phyloP scores from a whole-genome alignment of 2,113 vertebrate genomes.

The Cottus gobio region DNA sequence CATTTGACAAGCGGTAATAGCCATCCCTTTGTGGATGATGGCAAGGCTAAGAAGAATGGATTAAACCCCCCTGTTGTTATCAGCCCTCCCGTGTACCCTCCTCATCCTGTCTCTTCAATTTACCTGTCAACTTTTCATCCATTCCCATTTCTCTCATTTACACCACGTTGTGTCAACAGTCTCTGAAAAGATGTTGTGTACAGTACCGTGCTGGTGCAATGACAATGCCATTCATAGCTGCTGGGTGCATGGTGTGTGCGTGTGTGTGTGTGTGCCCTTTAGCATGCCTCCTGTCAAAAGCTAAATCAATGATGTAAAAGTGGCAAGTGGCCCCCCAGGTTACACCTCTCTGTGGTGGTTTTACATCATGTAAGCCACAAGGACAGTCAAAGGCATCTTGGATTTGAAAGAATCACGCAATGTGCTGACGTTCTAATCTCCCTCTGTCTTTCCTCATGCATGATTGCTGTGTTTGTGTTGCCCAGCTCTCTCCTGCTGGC shows the following conservation, averaged over 20 bases:
- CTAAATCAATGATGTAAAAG: constrained; percentile 25
- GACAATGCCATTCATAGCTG: constrained; percentile 6
- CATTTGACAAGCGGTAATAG: constrained; percentile 42
- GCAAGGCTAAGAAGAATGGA: constrained; percentile 33
- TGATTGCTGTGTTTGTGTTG: constrained; percentile 12
- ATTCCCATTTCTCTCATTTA: neutral
- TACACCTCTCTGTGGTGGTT: constrained; percentile 34
- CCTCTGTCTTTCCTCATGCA: constrained; percentile 1
- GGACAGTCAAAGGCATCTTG: constrained; percentile 45
- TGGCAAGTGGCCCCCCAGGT: constrained; percentile 11
- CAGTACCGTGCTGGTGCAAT: constrained; percentile 9
- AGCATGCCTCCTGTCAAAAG: neutral
- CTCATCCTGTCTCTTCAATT: neutral
- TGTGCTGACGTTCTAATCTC: constrained; percentile 26
- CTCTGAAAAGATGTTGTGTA: neutral
- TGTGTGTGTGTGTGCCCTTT: constrained; percentile 25
- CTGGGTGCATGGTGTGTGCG: neutral
- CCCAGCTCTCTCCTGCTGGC: constrained; percentile 5
- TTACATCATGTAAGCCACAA: constrained; percentile 53
- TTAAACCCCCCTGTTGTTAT: constrained; percentile 7
- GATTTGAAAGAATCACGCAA: neutral
- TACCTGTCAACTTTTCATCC: constrained; percentile 17
- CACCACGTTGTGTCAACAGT: neutral
- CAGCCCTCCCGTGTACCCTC: neutral
- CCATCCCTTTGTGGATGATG: constrained; percentile 28